Evolutionary conservation across 2,888 invertebrate species (phyloP), one percentile per base, ranked within the genome.

Genomic region (Drosophila vallismaia): DNA sequence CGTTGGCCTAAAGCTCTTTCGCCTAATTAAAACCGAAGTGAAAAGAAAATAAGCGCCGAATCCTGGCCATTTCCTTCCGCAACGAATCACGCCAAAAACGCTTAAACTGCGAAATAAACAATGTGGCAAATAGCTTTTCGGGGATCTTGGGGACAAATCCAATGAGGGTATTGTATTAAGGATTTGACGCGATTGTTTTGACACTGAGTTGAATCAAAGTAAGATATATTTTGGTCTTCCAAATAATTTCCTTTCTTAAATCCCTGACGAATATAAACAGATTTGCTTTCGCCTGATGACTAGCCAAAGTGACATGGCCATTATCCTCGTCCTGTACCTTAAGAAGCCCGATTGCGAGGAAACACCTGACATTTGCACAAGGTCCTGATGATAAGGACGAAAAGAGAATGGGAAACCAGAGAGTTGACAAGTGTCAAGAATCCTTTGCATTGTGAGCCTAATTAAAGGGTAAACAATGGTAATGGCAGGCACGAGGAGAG

Each of bases 391-490:
- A 50, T 40, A 40, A 40, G 56, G 46, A 40, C 8, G 26, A 8
- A 36, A 24, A 31, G 28, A 8, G 40, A 53, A 46, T 9, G 33
- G 14, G 28, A 54, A 19, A 14, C 45, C 50, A 42, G 24, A 38
- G 44, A 53, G 49, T 50, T 36, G 71, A 78, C 64, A 71, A 64
- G 80, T 84, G 76, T 73, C 70, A 57, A 69, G 72, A 77, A 55
- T 76, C 68, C 74, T 50, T 50, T 60, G 73, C 36, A 71, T 80
- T 80, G 73, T 84, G 81, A 60, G 69, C 66, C 78, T 84, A 81
- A 80, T 81, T 81, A 78, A 75, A 80, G 75, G 71, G 78, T 73
- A 78, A 80, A 84, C 78, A 84, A 73, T 69, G 71, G 45, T 33
- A 36, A 49, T 24, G 46, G 8, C 19, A 52, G 42, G 33, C n/a